Conservation (phyloP, 2,113 vertebrate species). For the Tetraodon nigroviridis region DNA sequence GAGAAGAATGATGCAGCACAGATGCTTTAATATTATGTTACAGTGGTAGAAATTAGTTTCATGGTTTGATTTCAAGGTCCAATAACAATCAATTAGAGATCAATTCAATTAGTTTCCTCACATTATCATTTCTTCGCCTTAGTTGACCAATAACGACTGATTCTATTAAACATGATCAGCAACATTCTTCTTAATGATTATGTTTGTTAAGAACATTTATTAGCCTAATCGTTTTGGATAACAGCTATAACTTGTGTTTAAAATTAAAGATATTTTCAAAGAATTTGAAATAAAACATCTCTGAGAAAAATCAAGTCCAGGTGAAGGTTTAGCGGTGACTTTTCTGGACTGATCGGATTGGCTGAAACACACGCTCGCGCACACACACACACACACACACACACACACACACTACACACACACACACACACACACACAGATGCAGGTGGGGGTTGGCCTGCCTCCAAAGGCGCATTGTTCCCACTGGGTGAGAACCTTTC, state of each 20-base stretch:
- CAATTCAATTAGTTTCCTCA: no score
- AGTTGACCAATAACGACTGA: background rate
- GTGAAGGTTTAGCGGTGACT: background rate
- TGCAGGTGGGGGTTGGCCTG: constrained; percentile 10
- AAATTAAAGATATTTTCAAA: background rate
- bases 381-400: no score
- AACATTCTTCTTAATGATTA: no score
- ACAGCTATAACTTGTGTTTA: background rate
- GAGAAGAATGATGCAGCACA: background rate
- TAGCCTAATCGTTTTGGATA: no score
- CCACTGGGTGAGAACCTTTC: constrained; percentile 56
- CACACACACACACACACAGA: no score
- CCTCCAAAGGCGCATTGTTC: constrained; percentile 62
- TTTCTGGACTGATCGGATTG: no score
- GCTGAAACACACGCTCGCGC: no score
- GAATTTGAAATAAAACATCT: background rate
- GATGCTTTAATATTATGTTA: background rate
- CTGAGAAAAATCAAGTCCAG: background rate
- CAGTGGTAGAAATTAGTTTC: background rate
- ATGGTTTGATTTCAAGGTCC: background rate
- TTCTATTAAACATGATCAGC: no score
- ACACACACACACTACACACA: no score
- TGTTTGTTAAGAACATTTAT: no score
- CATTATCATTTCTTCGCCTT: no score
- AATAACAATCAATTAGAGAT: background rate